These are phyloP conservation scores for Brienomyrus longianalis DNA, from an alignment of 2,113 vertebrate species.

Conservation along the genomic window DNA sequence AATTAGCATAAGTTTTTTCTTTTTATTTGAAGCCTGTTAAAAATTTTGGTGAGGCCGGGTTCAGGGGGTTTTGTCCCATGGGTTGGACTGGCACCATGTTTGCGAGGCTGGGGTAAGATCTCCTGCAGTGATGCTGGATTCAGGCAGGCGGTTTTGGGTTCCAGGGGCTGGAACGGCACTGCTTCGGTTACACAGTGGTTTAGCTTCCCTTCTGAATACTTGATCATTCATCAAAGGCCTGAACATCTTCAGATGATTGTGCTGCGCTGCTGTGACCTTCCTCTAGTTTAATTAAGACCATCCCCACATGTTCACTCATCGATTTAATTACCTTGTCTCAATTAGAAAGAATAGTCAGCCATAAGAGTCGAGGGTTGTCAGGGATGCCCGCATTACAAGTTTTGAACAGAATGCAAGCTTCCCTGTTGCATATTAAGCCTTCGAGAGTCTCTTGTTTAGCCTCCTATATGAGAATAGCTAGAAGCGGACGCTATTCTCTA, in stretches of 20 bases:
- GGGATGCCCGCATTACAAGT: neutral
- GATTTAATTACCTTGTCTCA: slow-evolving; percentile 4
- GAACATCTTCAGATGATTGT: neutral
- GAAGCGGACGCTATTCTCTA: neutral
- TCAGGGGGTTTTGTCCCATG: neutral
- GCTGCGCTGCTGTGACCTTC: neutral
- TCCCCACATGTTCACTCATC: neutral
- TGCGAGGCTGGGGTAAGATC: neutral
- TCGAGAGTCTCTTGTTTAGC: neutral
- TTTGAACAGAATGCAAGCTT: neutral
- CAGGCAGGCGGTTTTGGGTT: neutral
- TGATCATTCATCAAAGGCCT: neutral
- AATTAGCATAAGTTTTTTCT: neutral
- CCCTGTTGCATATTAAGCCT: neutral
- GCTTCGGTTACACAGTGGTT: neutral
- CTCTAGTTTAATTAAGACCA: neutral
- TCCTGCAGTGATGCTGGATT: neutral
- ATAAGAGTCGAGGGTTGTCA: neutral
- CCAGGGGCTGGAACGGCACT: neutral
- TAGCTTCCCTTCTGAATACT: neutral
- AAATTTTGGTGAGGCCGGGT: neutral
- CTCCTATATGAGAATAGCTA: neutral
- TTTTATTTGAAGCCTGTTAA: neutral
- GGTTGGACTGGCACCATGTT: neutral
- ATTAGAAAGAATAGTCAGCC: neutral